These are phyloP conservation scores for Xiphophorus birchmanni DNA, from an alignment of 2,797 vertebrate genomes.

Conservation along the genomic window DNA sequence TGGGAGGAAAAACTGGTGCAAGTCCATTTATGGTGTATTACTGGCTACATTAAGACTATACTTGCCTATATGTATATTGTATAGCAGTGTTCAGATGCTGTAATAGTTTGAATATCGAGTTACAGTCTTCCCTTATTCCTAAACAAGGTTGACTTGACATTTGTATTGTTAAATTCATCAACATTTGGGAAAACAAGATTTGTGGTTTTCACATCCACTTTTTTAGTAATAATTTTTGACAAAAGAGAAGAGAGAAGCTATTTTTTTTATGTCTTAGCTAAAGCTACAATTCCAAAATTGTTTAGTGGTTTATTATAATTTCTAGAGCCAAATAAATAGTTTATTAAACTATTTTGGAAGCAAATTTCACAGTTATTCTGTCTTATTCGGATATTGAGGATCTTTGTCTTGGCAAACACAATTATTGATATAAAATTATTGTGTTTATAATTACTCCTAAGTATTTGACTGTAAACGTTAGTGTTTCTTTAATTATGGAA, in stretches of 20 bases:
- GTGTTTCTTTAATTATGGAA: not conserved
- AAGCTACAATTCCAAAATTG: not conserved
- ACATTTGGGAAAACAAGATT: not conserved
- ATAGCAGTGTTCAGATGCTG: not conserved
- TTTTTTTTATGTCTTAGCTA: not conserved
- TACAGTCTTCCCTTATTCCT: too few species aligned
- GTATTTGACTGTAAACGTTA: not conserved
- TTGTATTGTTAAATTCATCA: not conserved
- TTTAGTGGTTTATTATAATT: not conserved
- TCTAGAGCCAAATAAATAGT: not conserved
- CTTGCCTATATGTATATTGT: not conserved
- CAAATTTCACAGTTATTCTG: not conserved
- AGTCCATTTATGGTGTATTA: not conserved
- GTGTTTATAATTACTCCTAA: not conserved
- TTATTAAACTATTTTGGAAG: not conserved
- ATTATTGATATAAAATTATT: not conserved
- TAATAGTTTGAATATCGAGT: not conserved
- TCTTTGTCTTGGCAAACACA: not conserved
- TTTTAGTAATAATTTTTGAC: not conserved
- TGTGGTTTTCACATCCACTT: not conserved
- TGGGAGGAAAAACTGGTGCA: too few species aligned
- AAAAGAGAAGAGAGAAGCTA: not conserved
- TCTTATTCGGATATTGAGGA: not conserved
- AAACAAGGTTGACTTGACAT: too few species aligned
- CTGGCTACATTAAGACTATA: not conserved